Evolutionary conservation across 2,113 vertebrate species (phyloP).

Genomic region (Podarcis muralis): DNA sequence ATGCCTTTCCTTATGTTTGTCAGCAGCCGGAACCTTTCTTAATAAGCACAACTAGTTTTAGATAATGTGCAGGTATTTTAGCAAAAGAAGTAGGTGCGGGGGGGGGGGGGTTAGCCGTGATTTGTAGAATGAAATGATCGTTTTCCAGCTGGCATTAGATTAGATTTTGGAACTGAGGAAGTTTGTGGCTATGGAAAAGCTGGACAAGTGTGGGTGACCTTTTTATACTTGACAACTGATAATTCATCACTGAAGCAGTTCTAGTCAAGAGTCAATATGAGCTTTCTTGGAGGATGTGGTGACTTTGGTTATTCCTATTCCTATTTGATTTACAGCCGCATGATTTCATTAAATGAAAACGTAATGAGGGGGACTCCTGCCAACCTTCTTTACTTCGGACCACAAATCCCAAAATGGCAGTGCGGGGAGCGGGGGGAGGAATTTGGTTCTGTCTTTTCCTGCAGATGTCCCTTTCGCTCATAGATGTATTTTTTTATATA

Average conservation of each 20-base stretch:
- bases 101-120: background rate
- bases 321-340: slow-evolving; percentile 76
- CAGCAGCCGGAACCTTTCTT: background rate
- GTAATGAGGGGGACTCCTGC: slow-evolving; percentile 59
- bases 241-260: slow-evolving; percentile 59
- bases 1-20: background rate
- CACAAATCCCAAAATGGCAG: slow-evolving; percentile 65
- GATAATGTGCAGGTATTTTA: slow-evolving; percentile 16
- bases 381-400: slow-evolving; percentile 67
- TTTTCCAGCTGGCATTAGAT: slow-evolving; percentile 16
- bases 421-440: slow-evolving; percentile 51
- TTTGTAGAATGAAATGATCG: slow-evolving; percentile 8
- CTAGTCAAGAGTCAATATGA: slow-evolving; percentile 42
- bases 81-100: slow-evolving; percentile 6
- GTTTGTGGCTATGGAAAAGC: slow-evolving; percentile 35
- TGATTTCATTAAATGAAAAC: slow-evolving; percentile 75
- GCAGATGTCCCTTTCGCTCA: slow-evolving; percentile 60
- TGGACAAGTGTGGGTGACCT: background rate
- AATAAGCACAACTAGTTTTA: background rate
- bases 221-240: slow-evolving; percentile 59
- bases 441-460: slow-evolving; percentile 67
- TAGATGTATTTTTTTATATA: slow-evolving; percentile 30
- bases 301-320: slow-evolving; percentile 70
- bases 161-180: slow-evolving; percentile 34
- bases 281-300: slow-evolving; percentile 71